Evolutionary conservation across 2,113 vertebrate species (phyloP), one percentile per base, ranked within the genome.

Genomic region (Axis porcinus): DNA sequence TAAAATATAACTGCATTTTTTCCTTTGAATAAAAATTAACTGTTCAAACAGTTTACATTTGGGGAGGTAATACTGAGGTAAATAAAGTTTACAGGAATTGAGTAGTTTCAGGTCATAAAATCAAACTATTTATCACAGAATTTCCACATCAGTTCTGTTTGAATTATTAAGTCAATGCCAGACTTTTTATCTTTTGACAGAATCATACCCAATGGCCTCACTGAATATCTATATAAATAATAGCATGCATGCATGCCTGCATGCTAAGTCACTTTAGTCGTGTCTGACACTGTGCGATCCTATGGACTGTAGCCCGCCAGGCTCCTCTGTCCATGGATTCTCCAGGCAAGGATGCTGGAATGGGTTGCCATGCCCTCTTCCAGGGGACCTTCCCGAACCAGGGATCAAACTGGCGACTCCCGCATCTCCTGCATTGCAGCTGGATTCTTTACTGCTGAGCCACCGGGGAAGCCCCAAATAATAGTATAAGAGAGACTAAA

Each of bases 71-170:
- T 84, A 97, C 36, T 84, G 64, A 90, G 40, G 43, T 76, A 97
- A 90, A 91, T 54, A 67, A 78, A 94, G 11, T 8, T n/a, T 47
- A 84, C 58, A 81, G 43, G 16, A 97, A 89, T 21, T 96, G 30
- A 92, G 95, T 91, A 67, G 11, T 82, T 93, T 86, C 67, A 96
- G 47, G 27, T 93, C 57, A 97, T 95, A 97, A 97, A 97, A 97
- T 15, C 21, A 94, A 96, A 97, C 19, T 94, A 93, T 67, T 90
- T 79, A 94, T 76, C 16, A 60, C 19, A 28, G 23, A 78, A 70
- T 95, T 85, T 94, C 30, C 36, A 90, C 96, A 95, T 64, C 15
- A 3, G 54, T 94, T 33, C 40, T 33, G 5, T 86, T 82, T 96
- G 27, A 97, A 93, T 60, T 95, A 13, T 30, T 74, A 97, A 85